A percentile compares a stretch with the other conserved stretches of the same genome.
Evolutionary conservation across 2,888 invertebrate species (phyloP).

Genomic region (Miltochrista miniata): DNA sequence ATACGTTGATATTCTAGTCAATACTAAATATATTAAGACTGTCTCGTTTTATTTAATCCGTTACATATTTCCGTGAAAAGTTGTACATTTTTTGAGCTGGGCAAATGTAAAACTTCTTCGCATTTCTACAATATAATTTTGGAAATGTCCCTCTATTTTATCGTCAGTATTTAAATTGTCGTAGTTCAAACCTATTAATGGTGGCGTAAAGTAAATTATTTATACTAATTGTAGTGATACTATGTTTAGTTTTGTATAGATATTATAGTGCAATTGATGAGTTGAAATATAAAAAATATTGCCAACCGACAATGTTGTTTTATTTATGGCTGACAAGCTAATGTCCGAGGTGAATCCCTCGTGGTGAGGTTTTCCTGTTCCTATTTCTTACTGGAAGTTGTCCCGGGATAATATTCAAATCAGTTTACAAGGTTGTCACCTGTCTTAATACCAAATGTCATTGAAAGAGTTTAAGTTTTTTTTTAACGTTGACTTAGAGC

Average conservation of each 20-base stretch:
- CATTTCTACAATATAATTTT: constrained; percentile 33
- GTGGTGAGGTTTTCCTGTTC: too few species aligned
- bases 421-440: too few species aligned
- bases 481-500: too few species aligned
- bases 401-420: too few species aligned
- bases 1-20: constrained; percentile 50
- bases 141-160: constrained; percentile 20
- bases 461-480: too few species aligned
- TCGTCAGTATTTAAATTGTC: constrained; percentile 31
- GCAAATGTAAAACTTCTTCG: constrained; percentile 76
- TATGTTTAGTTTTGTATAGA: constrained; percentile 78
- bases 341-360: too few species aligned
- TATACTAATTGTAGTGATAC: constrained; percentile 67
- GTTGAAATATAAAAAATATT: constrained; percentile 77
- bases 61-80: constrained; percentile 55
- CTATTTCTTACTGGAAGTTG: too few species aligned
- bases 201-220: constrained; percentile 51
- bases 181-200: constrained; percentile 44
- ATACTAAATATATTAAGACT: constrained; percentile 54
- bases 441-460: too few species aligned
- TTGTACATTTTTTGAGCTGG: constrained; percentile 80
- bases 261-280: constrained; percentile 76
- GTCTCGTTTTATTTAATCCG: constrained; percentile 42
- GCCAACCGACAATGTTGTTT: constrained; percentile 54
- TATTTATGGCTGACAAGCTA: constrained; percentile 16